Conservation (phyloP, 2,113 vertebrate species). For the Meriones unguiculatus region DNA sequence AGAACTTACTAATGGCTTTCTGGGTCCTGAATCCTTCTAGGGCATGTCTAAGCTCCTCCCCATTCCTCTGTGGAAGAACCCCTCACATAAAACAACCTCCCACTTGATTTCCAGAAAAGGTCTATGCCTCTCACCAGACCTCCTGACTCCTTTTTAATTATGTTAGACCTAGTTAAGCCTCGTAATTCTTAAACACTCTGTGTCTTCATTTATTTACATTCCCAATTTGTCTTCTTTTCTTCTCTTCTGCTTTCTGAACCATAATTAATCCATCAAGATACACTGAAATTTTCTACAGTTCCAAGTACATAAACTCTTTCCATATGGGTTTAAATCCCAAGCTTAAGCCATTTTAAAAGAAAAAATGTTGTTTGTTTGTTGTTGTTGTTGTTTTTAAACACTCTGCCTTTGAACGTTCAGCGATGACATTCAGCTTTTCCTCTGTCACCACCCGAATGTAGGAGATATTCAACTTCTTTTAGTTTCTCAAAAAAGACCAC, state of each 20-base stretch:
- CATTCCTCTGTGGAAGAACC: neutral
- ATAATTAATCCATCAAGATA: neutral
- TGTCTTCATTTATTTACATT: neutral
- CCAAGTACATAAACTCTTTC: neutral
- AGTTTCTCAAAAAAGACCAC: neutral
- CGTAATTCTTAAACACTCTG: neutral
- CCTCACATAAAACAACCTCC: neutral
- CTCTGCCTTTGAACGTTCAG: neutral
- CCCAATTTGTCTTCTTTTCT: neutral
- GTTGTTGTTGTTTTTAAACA: neutral
- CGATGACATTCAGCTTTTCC: neutral
- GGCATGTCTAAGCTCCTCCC: neutral
- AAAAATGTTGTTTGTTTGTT: neutral
- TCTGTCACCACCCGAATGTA: neutral
- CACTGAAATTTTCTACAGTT: neutral
- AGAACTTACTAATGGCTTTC: neutral
- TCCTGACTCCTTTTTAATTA: neutral
- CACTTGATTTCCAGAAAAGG: neutral
- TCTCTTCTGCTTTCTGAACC: neutral
- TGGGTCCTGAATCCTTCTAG: neutral
- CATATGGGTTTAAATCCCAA: neutral
- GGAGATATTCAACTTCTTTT: neutral
- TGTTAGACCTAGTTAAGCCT: neutral
- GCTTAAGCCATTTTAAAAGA: neutral
- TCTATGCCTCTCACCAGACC: neutral